A percentile compares a stretch with the other conserved stretches of the same genome.
Evolutionary conservation across 1,140 invertebrate genomes (phyloP).

Genomic region (Drosophila repleta): DNA sequence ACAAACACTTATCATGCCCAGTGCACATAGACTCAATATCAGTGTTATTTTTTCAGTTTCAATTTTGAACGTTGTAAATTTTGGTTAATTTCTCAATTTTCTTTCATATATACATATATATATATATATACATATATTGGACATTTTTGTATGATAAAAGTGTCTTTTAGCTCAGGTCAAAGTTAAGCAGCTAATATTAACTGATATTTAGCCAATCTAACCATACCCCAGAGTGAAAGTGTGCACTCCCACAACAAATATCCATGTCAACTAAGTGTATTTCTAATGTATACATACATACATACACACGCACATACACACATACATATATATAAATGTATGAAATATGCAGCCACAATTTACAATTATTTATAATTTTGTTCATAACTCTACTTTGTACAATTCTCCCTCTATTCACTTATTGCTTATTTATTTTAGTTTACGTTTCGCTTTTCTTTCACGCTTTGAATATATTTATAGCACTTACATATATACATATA

Average conservation of each 20-base stretch:
- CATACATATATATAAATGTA: constrained; percentile 20
- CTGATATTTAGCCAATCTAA: constrained; percentile 22
- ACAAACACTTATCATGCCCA: constrained; percentile 39
- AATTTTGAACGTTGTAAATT: neutral
- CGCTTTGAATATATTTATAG: constrained; percentile 14
- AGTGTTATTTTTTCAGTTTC: constrained; percentile 31
- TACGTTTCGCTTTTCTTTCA: constrained; percentile 28
- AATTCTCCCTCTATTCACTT: constrained; percentile 9
- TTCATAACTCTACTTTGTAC: constrained; percentile 20
- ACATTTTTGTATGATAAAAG: constrained; percentile 22
- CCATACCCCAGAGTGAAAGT: constrained; percentile 12
- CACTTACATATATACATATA: neutral
- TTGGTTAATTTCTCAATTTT: constrained; percentile 14
- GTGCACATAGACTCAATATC: constrained; percentile 40
- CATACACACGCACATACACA: constrained; percentile 8
- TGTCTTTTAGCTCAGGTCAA: constrained; percentile 48
- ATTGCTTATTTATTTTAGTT: constrained; percentile 41
- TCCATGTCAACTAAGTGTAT: constrained; percentile 28
- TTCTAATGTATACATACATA: constrained; percentile 3
- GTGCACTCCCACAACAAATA: neutral
- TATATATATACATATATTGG: constrained; percentile 11
- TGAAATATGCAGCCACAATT: constrained; percentile 7
- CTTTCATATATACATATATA: neutral
- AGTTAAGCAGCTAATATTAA: constrained; percentile 29
- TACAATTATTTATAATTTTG: constrained; percentile 41